These are phyloP conservation scores for Apogon hyalosoma DNA, from an alignment of 2,797 vertebrate genomes.

Conservation along the genomic window DNA sequence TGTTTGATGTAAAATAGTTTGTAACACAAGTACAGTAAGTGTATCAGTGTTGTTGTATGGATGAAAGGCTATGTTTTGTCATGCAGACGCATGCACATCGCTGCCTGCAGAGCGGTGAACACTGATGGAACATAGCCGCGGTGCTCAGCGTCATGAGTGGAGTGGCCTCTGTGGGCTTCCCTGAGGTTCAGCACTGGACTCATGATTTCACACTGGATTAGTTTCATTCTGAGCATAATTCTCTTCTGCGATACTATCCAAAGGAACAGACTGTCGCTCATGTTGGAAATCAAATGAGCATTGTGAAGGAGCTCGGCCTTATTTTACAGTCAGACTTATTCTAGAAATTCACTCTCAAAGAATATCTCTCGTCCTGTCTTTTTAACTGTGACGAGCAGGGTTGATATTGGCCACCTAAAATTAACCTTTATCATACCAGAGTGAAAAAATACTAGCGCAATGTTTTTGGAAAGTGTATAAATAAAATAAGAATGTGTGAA, in stretches of 20 bases:
- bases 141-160: constrained; percentile 43
- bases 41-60: constrained; percentile 32
- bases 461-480: constrained; percentile 3
- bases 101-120: constrained; percentile 51
- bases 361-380: background rate
- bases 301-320: background rate
- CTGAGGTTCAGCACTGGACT: constrained; percentile 59
- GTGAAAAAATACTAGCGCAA: background rate
- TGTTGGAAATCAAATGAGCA: constrained; percentile 8
- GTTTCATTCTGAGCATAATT: constrained; percentile 63
- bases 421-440: too few relatives aligned
- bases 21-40: constrained; percentile 50
- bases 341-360: background rate
- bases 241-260: constrained; percentile 37
- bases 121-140: constrained; percentile 49
- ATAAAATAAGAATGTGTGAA: background rate
- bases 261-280: constrained; percentile 19
- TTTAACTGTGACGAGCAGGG: background rate
- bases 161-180: constrained; percentile 63
- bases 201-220: constrained; percentile 71
- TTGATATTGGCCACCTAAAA: constrained; percentile 1
- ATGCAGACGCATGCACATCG: constrained; percentile 51
- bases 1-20: constrained; percentile 49
- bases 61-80: constrained; percentile 62
- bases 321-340: background rate